Percentiles rank a stretch among this genome's conserved stretches.
These are phyloP conservation scores for Esox masquinongy DNA, from an alignment of 2,797 vertebrate genomes.

Conservation along the genomic window DNA sequence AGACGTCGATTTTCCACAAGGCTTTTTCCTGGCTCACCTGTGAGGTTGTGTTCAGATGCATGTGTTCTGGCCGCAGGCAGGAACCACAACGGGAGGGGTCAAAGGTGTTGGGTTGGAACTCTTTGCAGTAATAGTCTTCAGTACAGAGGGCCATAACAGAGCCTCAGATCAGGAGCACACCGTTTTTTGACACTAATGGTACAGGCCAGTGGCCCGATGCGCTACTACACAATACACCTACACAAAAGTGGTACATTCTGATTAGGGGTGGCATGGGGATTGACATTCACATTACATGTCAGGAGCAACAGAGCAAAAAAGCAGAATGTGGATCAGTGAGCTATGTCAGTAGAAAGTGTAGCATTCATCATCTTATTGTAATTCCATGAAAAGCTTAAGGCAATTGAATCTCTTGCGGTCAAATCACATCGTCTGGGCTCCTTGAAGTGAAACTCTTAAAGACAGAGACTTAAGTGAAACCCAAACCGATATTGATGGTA, in stretches of 20 bases:
- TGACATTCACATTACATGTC: neutral
- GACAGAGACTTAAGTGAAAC: conserved; percentile 37
- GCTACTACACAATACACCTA: neutral
- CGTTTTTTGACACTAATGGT: conserved; percentile 2
- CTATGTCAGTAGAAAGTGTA: neutral
- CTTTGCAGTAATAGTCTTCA: conserved; percentile 58
- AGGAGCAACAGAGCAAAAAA: neutral
- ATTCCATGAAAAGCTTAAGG: neutral
- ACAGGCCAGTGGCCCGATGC: neutral
- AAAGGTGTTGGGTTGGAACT: conserved; percentile 67
- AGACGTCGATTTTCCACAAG: neutral
- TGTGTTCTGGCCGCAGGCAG: conserved; percentile 64
- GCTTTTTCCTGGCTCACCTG: conserved; percentile 11
- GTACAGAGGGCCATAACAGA: conserved; percentile 45
- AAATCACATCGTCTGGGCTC: conserved; percentile 12
- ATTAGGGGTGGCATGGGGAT: neutral
- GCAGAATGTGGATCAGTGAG: conserved; percentile 5
- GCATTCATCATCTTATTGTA: too few relatives aligned
- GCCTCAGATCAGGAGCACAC: conserved; percentile 1
- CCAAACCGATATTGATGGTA: conserved; percentile 31
- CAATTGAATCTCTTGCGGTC: neutral
- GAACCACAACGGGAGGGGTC: conserved; percentile 64
- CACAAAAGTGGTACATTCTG: neutral
- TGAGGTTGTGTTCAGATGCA: conserved; percentile 48
- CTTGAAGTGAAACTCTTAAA: conserved; percentile 18